Conservation (phyloP, 2,113 vertebrate species). For the Tyto alba region DNA sequence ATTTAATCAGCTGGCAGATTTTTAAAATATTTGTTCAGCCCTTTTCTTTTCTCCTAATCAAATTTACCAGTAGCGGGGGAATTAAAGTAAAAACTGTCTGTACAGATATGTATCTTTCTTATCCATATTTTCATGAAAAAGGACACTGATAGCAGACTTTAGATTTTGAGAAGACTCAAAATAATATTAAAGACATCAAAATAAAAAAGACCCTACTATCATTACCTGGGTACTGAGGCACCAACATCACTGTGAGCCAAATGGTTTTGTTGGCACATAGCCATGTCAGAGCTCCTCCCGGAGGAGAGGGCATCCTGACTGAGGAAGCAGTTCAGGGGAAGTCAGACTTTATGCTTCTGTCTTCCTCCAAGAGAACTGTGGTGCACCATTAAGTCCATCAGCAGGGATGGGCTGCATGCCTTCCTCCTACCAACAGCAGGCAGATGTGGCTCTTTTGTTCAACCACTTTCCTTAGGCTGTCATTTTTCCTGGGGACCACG, state of each 20-base stretch:
- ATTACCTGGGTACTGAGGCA: neutral
- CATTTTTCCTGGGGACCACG: conserved; percentile 1
- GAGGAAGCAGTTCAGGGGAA: neutral
- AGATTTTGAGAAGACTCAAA: neutral
- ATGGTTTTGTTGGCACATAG: neutral
- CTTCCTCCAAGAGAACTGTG: neutral
- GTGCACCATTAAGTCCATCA: neutral
- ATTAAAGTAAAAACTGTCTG: conserved; percentile 13
- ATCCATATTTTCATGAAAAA: neutral
- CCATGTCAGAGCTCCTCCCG: neutral
- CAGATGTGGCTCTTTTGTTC: conserved; percentile 42
- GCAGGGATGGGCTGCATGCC: neutral
- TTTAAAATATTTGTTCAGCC: conserved; percentile 39
- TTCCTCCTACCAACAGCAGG: neutral
- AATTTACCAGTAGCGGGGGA: neutral
- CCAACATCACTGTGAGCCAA: neutral
- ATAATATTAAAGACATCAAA: neutral
- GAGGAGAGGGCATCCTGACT: neutral
- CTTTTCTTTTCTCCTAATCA: conserved; percentile 2
- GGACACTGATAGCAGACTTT: neutral
- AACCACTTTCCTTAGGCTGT: neutral
- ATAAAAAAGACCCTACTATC: neutral
- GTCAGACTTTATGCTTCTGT: neutral
- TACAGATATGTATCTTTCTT: neutral
- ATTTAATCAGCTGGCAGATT: conserved; percentile 21